Evolutionary conservation across 1,140 invertebrate species (phyloP).

Genomic region (Agraylea sexmaculata): DNA sequence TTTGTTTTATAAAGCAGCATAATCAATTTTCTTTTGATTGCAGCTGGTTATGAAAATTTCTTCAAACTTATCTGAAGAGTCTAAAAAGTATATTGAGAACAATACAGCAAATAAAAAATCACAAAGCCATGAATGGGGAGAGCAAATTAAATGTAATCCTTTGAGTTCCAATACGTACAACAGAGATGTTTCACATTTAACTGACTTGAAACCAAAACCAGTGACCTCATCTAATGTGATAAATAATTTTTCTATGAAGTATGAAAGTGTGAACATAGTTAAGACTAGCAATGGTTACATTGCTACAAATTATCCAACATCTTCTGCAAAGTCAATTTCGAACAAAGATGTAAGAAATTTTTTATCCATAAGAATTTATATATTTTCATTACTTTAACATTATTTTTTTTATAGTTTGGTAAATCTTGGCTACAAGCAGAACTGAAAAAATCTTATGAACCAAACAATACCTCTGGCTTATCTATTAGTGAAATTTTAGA

Average conservation of each 20-base stretch:
- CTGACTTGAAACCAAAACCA: slow-evolving; percentile 33
- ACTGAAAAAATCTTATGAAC: slow-evolving; percentile 41
- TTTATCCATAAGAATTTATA: slow-evolving; percentile 11
- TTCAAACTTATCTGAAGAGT: slow-evolving; percentile 31
- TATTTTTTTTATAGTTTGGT: slow-evolving; percentile 40
- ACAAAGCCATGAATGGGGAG: slow-evolving; percentile 33
- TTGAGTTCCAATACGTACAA: slow-evolving; percentile 26
- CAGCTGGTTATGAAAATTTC: slow-evolving; percentile 37
- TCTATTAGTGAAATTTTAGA: slow-evolving; percentile 46
- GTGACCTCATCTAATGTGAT: slow-evolving; percentile 30
- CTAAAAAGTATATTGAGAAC: slow-evolving; percentile 32
- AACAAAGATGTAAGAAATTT: slow-evolving; percentile 14
- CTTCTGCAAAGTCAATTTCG: slow-evolving; percentile 21
- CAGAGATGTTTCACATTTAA: slow-evolving; percentile 25
- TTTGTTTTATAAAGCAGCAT: neutral
- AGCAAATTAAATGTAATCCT: slow-evolving; percentile 30
- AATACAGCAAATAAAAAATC: slow-evolving; percentile 31
- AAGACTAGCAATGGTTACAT: no score
- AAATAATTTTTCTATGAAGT: slow-evolving; percentile 38
- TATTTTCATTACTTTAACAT: no score
- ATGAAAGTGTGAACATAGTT: slow-evolving; percentile 23
- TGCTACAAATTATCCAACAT: slow-evolving; percentile 19
- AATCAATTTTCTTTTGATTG: slow-evolving; percentile 18
- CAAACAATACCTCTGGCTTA: slow-evolving; percentile 33
- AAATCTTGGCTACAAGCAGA: slow-evolving; percentile 43